These are phyloP conservation scores for Galago senegalensis DNA, from an alignment of 2,797 vertebrate genomes.

Conservation along the genomic window DNA sequence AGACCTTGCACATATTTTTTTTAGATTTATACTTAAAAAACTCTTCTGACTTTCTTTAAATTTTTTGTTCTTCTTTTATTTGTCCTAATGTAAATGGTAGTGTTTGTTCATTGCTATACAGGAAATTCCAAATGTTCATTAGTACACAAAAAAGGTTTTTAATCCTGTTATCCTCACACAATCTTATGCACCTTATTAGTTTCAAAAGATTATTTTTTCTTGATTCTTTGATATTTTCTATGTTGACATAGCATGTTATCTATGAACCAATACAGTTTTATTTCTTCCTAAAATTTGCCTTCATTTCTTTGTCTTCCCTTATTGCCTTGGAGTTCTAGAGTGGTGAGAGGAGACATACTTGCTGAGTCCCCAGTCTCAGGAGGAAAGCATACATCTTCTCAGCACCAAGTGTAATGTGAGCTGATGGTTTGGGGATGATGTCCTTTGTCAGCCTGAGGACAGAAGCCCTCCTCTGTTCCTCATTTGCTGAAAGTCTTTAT, in stretches of 20 bases:
- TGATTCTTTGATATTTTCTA: background rate
- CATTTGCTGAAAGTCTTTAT: too few relatives aligned
- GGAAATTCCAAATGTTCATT: background rate
- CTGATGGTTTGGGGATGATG: too few relatives aligned
- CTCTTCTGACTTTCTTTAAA: background rate
- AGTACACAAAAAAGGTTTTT: background rate
- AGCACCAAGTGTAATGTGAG: too few relatives aligned
- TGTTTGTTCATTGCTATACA: background rate
- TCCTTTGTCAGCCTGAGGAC: too few relatives aligned
- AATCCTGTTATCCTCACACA: background rate
- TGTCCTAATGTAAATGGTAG: background rate
- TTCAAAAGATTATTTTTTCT: background rate
- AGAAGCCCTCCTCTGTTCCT: too few relatives aligned
- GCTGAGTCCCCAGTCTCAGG: too few relatives aligned
- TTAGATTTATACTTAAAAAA: background rate
- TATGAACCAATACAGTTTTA: background rate
- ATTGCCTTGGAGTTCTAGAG: background rate
- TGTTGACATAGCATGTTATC: background rate
- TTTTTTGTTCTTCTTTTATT: background rate
- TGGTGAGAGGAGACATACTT: background rate
- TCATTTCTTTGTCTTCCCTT: background rate
- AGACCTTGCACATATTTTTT: background rate
- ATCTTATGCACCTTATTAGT: background rate
- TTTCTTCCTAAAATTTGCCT: background rate
- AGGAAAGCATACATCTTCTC: too few relatives aligned